A percentile compares a stretch with the other conserved stretches of the same genome.
These are phyloP conservation scores for Jacana jacana DNA, from an alignment of 2,113 vertebrate genomes.

Conservation along the genomic window DNA sequence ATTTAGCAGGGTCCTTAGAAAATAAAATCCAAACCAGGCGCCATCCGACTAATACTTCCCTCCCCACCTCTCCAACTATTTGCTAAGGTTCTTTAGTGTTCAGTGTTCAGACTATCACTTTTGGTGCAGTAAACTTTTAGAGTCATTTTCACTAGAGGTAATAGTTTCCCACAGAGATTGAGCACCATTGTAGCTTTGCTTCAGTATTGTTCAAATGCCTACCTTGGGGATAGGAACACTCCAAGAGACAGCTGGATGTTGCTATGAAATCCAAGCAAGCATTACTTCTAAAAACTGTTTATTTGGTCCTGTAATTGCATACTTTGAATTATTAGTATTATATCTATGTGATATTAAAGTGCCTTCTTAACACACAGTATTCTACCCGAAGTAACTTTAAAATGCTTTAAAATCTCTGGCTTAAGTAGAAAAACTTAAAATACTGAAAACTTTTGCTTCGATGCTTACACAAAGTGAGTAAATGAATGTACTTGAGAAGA, in stretches of 20 bases:
- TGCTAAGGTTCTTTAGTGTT: background rate
- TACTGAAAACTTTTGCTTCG: background rate
- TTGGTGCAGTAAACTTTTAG: constrained; percentile 20
- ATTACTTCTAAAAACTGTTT: background rate
- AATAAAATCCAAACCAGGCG: background rate
- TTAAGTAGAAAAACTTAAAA: background rate
- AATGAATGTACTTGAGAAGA: background rate
- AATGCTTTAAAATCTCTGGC: background rate
- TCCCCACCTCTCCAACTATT: background rate
- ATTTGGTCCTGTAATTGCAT: background rate
- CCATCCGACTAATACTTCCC: background rate
- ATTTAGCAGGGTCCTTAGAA: background rate
- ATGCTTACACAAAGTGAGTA: background rate
- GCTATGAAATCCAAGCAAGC: background rate
- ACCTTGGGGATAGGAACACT: constrained; percentile 8
- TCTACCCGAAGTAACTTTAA: background rate
- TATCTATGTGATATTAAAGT: background rate
- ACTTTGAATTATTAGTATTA: background rate
- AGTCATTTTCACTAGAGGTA: constrained; percentile 46
- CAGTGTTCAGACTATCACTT: background rate
- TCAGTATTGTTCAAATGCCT: background rate
- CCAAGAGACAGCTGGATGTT: background rate
- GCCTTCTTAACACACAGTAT: background rate
- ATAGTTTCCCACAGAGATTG: constrained; percentile 20
- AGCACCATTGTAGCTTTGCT: constrained; percentile 24